phyloP scores from a whole-genome alignment of 1,140 invertebrate species.

The Chlorops oryzae region DNA sequence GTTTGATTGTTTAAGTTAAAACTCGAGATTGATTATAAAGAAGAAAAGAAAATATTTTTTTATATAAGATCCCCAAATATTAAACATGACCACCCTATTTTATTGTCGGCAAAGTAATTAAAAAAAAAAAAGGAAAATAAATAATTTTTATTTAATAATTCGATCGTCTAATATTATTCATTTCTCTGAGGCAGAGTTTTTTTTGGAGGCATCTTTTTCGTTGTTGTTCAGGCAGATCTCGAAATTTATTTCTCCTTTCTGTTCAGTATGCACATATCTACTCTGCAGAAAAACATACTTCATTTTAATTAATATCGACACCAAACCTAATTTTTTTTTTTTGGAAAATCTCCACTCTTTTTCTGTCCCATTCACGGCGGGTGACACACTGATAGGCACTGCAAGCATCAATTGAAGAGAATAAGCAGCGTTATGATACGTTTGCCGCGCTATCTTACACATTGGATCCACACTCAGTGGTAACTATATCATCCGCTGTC shows the following conservation, averaged over 20 bases:
- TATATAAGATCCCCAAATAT: too few species aligned
- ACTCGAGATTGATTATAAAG: too few species aligned
- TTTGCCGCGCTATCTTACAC: constrained; percentile 62
- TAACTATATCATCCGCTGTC: constrained; percentile 44
- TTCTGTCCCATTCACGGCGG: constrained; percentile 20
- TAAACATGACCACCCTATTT: too few species aligned
- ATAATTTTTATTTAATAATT: constrained; percentile 32
- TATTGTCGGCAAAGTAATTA: constrained; percentile 29
- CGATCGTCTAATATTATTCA: background rate
- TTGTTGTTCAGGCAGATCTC: background rate
- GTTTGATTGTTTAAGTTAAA: too few species aligned
- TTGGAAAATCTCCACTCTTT: constrained; percentile 45
- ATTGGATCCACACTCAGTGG: constrained; percentile 66
- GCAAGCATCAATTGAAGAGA: constrained; percentile 58
- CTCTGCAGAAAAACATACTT: constrained; percentile 2
- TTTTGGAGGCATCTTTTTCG: background rate
- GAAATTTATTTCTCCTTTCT: constrained; percentile 4
- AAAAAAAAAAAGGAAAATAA: constrained; percentile 15
- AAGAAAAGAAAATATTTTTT: too few species aligned
- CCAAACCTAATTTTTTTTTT: constrained; percentile 44
- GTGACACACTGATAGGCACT: constrained; percentile 60
- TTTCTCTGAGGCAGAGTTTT: background rate
- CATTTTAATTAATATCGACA: background rate
- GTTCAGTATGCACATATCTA: constrained; percentile 3
- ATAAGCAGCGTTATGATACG: constrained; percentile 60